Percentiles rank a stretch among this genome's conserved stretches.
phyloP scores from a whole-genome alignment of 2,113 vertebrate species.

The Serinus canaria region DNA sequence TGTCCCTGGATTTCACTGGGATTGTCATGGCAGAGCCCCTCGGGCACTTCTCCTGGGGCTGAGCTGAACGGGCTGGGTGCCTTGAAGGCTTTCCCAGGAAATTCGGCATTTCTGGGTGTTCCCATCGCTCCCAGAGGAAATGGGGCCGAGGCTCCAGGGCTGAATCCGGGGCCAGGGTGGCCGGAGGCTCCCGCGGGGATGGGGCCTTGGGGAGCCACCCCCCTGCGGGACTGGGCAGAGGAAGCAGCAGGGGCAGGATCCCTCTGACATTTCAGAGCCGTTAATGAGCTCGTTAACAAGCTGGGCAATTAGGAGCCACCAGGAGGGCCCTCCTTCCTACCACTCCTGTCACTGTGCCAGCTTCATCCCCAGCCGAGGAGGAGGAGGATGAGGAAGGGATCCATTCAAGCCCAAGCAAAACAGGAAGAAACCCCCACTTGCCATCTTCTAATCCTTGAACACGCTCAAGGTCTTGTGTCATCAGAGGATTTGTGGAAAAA shows the following conservation, averaged over 20 bases:
- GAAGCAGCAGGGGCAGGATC: background rate
- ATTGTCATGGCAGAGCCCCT: conserved; percentile 15
- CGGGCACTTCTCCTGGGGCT: background rate
- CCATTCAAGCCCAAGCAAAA: background rate
- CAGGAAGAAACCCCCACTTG: background rate
- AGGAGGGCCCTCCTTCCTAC: background rate
- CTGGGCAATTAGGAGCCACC: background rate
- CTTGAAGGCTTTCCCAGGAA: background rate
- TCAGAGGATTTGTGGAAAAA: background rate
- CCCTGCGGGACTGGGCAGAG: background rate
- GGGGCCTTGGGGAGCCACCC: background rate
- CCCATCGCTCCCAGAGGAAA: background rate
- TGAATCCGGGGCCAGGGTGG: too few relatives aligned
- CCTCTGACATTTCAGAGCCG: background rate
- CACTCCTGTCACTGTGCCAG: background rate
- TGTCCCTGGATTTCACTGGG: background rate
- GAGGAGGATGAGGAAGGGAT: background rate
- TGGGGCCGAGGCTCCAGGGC: accelerated
- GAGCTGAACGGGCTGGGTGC: accelerated
- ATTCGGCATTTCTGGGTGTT: background rate
- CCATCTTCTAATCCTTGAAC: background rate
- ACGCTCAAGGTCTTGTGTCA: background rate
- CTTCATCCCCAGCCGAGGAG: background rate
- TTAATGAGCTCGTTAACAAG: conserved; percentile 2
- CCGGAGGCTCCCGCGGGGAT: too few relatives aligned